Conservation (phyloP, 1,140 invertebrate genomes). For the Aphis craccivora region DNA sequence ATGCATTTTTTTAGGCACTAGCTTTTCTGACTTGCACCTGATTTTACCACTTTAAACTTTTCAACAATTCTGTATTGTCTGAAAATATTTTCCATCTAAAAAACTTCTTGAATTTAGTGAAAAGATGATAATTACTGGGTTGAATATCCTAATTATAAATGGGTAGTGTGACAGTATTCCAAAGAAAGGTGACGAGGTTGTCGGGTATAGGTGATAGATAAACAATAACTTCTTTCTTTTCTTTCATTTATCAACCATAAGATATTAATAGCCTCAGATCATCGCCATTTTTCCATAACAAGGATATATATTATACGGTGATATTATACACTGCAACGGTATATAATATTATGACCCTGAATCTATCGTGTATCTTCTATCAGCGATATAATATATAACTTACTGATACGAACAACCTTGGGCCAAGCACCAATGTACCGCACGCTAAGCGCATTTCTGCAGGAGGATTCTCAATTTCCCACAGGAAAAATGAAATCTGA, state of each 20-base stretch:
- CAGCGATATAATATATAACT: conserved; percentile 16
- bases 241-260: neutral
- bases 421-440: conserved; percentile 4
- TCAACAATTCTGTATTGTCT: too few species aligned
- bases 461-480: conserved; percentile 39
- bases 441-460: neutral
- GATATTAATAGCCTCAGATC: neutral
- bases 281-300: neutral
- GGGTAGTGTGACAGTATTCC: too few species aligned
- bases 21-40: too few species aligned
- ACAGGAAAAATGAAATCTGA: conserved; percentile 42
- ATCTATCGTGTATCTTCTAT: neutral
- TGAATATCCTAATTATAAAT: too few species aligned
- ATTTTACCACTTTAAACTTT: too few species aligned
- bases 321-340: neutral
- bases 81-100: too few species aligned
- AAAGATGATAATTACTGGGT: too few species aligned
- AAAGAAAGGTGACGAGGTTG: too few species aligned
- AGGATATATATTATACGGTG: neutral
- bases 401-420: conserved; percentile 35
- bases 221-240: neutral
- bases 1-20: too few species aligned
- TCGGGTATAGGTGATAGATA: too few species aligned
- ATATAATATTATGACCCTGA: neutral
- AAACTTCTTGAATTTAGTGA: too few species aligned